Conservation (phyloP, 1,140 invertebrate genomes). For the Nebria ingens region DNA sequence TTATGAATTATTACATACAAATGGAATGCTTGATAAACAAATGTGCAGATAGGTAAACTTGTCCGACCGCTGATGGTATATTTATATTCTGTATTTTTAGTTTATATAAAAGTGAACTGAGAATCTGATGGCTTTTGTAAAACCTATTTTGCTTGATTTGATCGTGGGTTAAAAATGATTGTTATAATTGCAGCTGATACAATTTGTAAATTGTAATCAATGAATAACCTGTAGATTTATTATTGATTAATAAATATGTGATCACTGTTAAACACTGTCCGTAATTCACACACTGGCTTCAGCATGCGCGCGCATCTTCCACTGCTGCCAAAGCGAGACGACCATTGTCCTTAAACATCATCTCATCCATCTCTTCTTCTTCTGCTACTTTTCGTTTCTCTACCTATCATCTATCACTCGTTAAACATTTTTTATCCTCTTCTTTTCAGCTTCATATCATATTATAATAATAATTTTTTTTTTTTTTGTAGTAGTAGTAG, state of each 20-base stretch:
- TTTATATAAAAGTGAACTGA: conserved; percentile 21
- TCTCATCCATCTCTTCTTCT: neutral
- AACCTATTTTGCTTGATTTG: conserved; percentile 1
- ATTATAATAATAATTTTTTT: conserved; percentile 16
- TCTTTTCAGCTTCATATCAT: conserved; percentile 9
- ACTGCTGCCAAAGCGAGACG: neutral
- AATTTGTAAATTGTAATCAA: conserved; percentile 3
- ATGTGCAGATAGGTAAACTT: conserved; percentile 33
- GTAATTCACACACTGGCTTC: conserved; percentile 8
- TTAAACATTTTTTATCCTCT: neutral
- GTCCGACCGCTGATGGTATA: conserved; percentile 27
- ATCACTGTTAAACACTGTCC: conserved; percentile 2
- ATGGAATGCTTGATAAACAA: conserved; percentile 1
- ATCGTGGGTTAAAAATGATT: conserved; percentile 6
- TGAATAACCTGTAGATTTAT: conserved; percentile 3
- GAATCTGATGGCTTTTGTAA: conserved; percentile 23
- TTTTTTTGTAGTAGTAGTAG: too few species aligned
- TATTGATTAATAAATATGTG: conserved; percentile 8
- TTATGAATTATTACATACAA: neutral
- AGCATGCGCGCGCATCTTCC: neutral
- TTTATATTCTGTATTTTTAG: neutral
- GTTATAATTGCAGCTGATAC: conserved; percentile 6
- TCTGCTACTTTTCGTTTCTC: neutral
- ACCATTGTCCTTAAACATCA: conserved; percentile 12
- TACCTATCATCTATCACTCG: conserved; percentile 11